Base-by-base conservation (phyloP, 2,113 vertebrate species). In the Pseudopipra pipra region DNA sequence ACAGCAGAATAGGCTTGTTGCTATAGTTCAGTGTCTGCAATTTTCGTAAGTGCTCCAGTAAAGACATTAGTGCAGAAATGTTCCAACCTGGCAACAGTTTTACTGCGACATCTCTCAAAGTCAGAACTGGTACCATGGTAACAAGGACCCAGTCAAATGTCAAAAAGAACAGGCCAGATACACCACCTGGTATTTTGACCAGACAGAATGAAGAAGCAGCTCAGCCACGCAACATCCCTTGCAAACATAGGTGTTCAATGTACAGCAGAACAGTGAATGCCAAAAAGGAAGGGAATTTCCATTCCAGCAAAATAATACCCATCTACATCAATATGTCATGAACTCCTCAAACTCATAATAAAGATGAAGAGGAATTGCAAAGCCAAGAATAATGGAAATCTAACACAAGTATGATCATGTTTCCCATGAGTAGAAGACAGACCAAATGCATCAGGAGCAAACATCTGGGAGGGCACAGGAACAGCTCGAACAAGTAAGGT, bases 71-170 rank as follows among this genome's bases (percentile, higher is more conserved):
- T 24, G 31, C 20, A 93, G 59, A 84, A 87, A 56, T 15, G n/a
- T 75, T 90, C 56, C 61, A 92, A 56, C 43, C 33, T 31, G 33
- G 68, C 61, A 80, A 85, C 12, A 74, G 37, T 66, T 80, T 71
- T 71, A 68, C 43, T 49, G 83, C 35, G 49, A 77, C 65, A 74
- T 75, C 47, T 71, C 86, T 86, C 61, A n/a, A 77, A 92, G 78
- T 86, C 90, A 70, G 55, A 85, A 88, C 3, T 71, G 68, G 83
- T 78, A 72, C 89, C 68, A 87, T 39, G 80, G 89, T 75, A 97
- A 95, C 83, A 74, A 86, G 14, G 61, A 78, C 73, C 84, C 84
- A 93, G 68, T 75, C 83, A 93, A 84, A 90, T 68, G 56, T 81
- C 77, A 75, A 47, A 86, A 95, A 83, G 33, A 85, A 73, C 31